Evolutionary conservation across 2,888 invertebrate species (phyloP), one percentile per base, ranked within the genome.

Genomic region (Cerastis rubricosa): DNA sequence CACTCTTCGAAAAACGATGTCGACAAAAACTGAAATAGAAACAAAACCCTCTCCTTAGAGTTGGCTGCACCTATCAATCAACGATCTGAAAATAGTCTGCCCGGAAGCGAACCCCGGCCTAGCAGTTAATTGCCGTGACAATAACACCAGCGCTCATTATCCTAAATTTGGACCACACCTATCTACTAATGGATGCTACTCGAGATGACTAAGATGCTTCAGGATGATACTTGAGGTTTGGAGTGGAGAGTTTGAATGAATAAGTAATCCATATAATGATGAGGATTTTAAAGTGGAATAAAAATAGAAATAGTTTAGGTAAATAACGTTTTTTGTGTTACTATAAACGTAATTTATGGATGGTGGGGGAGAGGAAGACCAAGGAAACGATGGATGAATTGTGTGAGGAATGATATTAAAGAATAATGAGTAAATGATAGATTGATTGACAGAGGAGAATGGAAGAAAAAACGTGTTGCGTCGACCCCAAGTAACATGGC

Each of bases 81-180:
- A 85, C 89, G 80, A 72, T 79, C 90, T 90, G 86, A 90, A 94
- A 94, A 95, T 94, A 94, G 88, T 85, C 78, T 73, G 86, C 81
- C 93, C 91, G 95, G 95, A 95, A 94, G 87, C 88, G 89, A 89
- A 89, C 88, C 86, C 90, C 82, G 86, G 87, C 83, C 75, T 64
- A 81, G 88, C 86, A 76, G 90, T 91, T 94, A 94, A 95, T 94
- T 93, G 90, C 94, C 93, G 89, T 91, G 94, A 94, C 95, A 94
- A 89, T 88, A 88, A 92, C 91, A 90, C 89, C 87, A 86, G 85
- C 85, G 87, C 91, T 91, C 92, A 91, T 93, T 93, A 93, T 93
- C 84, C 92, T 93, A 93, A 93, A 92, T 93, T 90, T 93, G 91
- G 90, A 93, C 89, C 91, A 91, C 92, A 91, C 91, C 92, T 91